Base-by-base conservation (phyloP, 2,888 invertebrate genomes). In the Myathropa florea region DNA sequence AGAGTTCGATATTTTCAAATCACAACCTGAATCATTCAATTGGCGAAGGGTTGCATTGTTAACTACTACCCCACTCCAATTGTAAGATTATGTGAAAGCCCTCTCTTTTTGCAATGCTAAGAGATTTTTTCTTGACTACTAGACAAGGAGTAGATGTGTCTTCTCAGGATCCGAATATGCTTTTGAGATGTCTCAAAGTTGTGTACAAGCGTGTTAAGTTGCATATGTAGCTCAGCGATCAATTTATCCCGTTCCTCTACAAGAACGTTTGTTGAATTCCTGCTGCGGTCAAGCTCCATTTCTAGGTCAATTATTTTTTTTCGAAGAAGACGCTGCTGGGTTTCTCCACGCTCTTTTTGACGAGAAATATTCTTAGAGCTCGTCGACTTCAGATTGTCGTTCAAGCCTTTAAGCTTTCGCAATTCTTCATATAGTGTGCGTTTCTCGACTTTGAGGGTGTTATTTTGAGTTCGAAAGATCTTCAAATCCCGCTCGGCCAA, bases 151-250 rank as follows among this genome's bases (percentile, higher is more conserved):
- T 91, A 91, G 65, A 93, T 92, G 76, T 93, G 92, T 12, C 90
- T 89, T 3, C 92, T 90, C 2, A 93, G 88, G 0, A 91, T 90
- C 3, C 91, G 90, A 46, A 93, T 92, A 78, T 93, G 92, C 70
- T 91, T 91, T 89, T 93, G 92, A 1, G 92, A 92, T 4, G 92
- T 91, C 80, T 92, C 92, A 57, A 93, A 93, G 67, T 92, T 92
- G 73, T 91, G 90, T 7, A 91, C 92, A 12, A 93, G 84, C 7
- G 90, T 90, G 53, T 91, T 91, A 2, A 93, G 88, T 76, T 93
- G 92, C 2, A 89, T 89, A 84, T 92, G 92, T 77, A 93, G 88
- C 72, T 92, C 91, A 36, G 90, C 90, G 57, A 93, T 92, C 0
- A 91, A 88, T 26, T 90, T 91, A 73, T 93, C 92, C 0, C 93